Base-by-base conservation (phyloP, 2,888 invertebrate genomes). In the Drosophila atripex region DNA sequence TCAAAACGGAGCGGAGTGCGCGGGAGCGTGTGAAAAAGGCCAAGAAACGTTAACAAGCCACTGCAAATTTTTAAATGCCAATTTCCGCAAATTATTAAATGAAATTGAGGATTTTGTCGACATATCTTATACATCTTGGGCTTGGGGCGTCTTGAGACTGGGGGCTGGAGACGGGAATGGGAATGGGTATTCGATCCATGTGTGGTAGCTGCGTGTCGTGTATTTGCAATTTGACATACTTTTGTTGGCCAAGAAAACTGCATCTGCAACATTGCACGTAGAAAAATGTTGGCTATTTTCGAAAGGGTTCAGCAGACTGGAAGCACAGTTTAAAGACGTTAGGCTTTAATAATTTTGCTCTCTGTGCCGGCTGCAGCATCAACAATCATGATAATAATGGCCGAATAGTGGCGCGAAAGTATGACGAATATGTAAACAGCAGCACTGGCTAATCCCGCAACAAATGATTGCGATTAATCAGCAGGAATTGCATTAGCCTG, bases 21-120 rank as follows among this genome's bases (percentile, higher is more conserved):
- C 56, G 65, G 78, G 69, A 86, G 80, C 80, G 85, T 84, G 85
- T 80, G 87, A 80, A 87, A 87, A 84, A 76, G 73, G 73, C 73
- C 73, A 72, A 56, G 53, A 78, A 70, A 85, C 78, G 73, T 75
- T 87, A 88, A 86, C 86, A 88, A 83, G 83, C 60, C 78, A 53
- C 69, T 60, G 83, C 72, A 78, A 88, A 84, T 76, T 85, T 77
- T 80, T 85, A 85, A 85, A 85, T 86, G 86, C 76, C 86, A 88
- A 85, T 85, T 88, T 85, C 88, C 84, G 80, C 75, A 88, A 87
- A 88, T 84, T 86, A 85, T 85, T 88, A 88, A 86, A 86, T 78
- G 88, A 83, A 87, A 87, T 83, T 84, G 85, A 83, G 87, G 86
- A 83, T 78, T 73, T 71, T 71, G 84, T 39, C 43, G 43, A 75